Percentiles rank a stretch among this genome's conserved stretches.
Conservation (phyloP, 2,888 invertebrate species). For the Monopis laevigella region DNA sequence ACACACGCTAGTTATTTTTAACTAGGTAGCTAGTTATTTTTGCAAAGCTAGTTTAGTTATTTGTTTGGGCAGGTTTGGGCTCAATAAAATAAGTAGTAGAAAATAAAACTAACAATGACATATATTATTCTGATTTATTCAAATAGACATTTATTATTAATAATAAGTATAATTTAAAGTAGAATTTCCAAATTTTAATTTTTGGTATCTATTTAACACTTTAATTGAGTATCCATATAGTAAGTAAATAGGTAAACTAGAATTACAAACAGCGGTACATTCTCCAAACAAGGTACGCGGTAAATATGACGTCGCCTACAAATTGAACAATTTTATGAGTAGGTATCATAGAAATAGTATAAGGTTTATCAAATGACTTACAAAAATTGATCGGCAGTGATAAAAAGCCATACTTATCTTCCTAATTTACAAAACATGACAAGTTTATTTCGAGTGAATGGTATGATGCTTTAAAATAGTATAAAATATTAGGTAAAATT, state of each 20-base stretch:
- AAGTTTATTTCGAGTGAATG: too few species aligned
- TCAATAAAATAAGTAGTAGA: too few species aligned
- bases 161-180: slow-evolving; percentile 43
- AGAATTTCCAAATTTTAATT: slow-evolving; percentile 59
- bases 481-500: too few species aligned
- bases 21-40: too few species aligned
- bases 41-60: too few species aligned
- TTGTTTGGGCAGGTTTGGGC: too few species aligned
- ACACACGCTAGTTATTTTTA: too few species aligned
- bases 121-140: slow-evolving; percentile 60
- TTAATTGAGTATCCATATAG: slow-evolving; percentile 51
- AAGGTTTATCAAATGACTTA: slow-evolving; percentile 61
- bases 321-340: slow-evolving; percentile 55
- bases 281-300: slow-evolving; percentile 59
- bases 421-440: too few species aligned
- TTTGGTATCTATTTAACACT: slow-evolving; percentile 59
- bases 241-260: slow-evolving; percentile 42
- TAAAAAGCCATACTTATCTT: slow-evolving; percentile 37
- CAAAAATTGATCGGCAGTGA: slow-evolving; percentile 60
- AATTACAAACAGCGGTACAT: slow-evolving; percentile 52
- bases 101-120: slow-evolving; percentile 50
- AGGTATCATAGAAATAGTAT: slow-evolving; percentile 65
- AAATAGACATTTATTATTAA: slow-evolving; percentile 63
- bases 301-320: slow-evolving; percentile 58
- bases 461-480: too few species aligned